Percentiles rank a stretch among this genome's conserved stretches.
These are phyloP conservation scores for Dromaius novaehollandiae DNA, from an alignment of 2,113 vertebrate genomes.

Conservation along the genomic window DNA sequence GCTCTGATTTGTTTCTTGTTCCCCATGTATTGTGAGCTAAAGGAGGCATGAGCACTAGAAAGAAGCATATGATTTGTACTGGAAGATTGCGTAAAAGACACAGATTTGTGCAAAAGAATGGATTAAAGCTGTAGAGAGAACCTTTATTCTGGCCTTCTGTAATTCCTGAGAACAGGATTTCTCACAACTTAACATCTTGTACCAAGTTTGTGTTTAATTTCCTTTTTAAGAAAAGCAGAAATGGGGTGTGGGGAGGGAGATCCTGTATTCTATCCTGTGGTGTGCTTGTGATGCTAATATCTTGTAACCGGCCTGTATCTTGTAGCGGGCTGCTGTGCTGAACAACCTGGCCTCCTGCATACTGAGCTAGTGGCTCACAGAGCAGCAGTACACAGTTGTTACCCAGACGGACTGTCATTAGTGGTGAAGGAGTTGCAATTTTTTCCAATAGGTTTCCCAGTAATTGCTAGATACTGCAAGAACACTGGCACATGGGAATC, in stretches of 20 bases:
- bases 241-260: neutral
- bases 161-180: neutral
- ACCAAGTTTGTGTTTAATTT: neutral
- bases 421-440: neutral
- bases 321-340: neutral
- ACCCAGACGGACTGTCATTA: neutral
- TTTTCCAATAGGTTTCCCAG: neutral
- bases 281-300: neutral
- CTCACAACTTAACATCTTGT: neutral
- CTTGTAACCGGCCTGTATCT: neutral
- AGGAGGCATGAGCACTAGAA: neutral
- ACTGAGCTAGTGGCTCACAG: neutral
- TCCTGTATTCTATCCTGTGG: neutral
- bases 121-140: neutral
- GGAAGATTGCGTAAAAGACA: neutral
- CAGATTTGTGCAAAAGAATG: neutral
- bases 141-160: neutral
- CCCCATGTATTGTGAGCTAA: neutral
- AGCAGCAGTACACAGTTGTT: neutral
- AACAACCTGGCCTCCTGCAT: neutral
- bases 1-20: neutral
- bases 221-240: neutral
- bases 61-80: neutral
- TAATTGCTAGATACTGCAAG: slow-evolving; percentile 9
- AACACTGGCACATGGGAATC: neutral